Evolutionary conservation across 2,888 invertebrate genomes (phyloP), one percentile per base, ranked within the genome.

Genomic region (Gastrophysa polygoni): DNA sequence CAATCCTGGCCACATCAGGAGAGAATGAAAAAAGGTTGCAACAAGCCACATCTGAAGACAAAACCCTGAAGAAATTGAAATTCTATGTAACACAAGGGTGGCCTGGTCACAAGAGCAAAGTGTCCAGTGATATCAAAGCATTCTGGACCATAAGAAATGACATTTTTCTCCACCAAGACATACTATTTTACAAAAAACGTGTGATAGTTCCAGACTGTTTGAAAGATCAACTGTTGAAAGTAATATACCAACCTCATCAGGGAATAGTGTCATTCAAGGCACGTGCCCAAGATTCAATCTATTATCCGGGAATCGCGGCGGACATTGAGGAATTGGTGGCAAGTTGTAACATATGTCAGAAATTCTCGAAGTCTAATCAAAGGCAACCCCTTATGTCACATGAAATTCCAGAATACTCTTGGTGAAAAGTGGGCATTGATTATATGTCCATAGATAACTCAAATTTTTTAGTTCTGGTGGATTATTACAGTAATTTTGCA

Each of bases 321-420:
- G 69, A 74, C 5, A 58, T 72, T 14, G 69, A 73, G 64, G 61
- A 68, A 14, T 11, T 62, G 7, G 63, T 72, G 0, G 20, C 55
- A 2, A 18, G 29, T 32, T 64, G 64, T 56, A 5, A 28, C 17
- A 56, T 14, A 16, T 68, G 66, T 57, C 57, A 59, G 44, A n/a
- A 28, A 28, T 59, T 57, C 24, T 34, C 46, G n/a, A 48, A 18
- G 32, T 54, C 49, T 29, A 60, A 63, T 63, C 57, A 34, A 17
- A 58, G 38, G 20, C 51, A 65, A 49, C 64, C 64, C 4, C 16
- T 64, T 6, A 46, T 11, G 21, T 38, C 49, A 11, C 55, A 58
- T 24, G 32, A 61, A 44, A 34, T 67, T 28, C 58, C 59, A 29
- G 52, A 59, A 8, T 18, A 32, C 11, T 59, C 62, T 10, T 68